Evolutionary conservation across 2,113 vertebrate genomes (phyloP).

Genomic region (Callopanchax toddi): DNA sequence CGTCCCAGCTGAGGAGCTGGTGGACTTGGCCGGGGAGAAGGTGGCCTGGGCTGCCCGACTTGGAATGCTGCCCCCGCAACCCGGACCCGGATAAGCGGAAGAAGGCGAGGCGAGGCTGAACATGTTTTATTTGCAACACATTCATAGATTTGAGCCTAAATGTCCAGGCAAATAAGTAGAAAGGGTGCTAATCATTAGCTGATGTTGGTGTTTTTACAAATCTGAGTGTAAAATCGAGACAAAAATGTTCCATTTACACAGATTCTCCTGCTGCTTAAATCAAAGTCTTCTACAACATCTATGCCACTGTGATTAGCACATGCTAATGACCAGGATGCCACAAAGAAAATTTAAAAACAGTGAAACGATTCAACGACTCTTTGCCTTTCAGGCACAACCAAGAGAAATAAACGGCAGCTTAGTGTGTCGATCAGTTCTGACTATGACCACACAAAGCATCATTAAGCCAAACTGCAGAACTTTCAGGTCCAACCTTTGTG

Average conservation of each 20-base stretch:
- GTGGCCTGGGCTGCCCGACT: no score
- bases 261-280: constrained; percentile 7
- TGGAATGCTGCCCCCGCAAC: no score
- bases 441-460: not conserved
- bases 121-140: not conserved
- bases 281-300: constrained; percentile 17
- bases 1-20: no score
- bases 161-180: constrained; percentile 9
- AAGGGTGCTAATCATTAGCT: not conserved
- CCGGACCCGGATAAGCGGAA: no score
- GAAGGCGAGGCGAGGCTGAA: no score
- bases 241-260: not conserved
- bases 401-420: not conserved
- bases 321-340: not conserved
- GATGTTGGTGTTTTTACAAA: no score
- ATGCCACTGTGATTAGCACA: not conserved
- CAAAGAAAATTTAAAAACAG: not conserved
- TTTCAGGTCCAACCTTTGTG: constrained; percentile 13
- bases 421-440: not conserved
- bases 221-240: no score
- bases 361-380: not conserved
- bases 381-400: no score
- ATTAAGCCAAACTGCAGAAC: constrained; percentile 11
- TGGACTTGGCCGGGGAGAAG: no score
- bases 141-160: not conserved